phyloP scores from a whole-genome alignment of 2,113 vertebrate genomes.

The Tauraco erythrolophus region DNA sequence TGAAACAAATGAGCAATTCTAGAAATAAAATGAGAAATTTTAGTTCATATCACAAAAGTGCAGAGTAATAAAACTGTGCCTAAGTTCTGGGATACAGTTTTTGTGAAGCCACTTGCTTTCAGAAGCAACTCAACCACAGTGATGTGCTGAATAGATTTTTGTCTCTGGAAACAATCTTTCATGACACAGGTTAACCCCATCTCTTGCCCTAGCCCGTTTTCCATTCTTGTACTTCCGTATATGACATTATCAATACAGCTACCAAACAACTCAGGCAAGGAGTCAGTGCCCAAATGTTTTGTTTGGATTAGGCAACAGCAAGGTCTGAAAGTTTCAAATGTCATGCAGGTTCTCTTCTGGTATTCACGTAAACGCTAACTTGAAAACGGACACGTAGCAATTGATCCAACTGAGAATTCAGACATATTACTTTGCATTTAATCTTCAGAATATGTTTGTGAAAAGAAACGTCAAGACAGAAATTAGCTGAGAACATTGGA shows the following conservation, averaged over 20 bases:
- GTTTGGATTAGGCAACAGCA: background rate
- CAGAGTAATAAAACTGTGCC: background rate
- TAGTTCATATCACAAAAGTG: background rate
- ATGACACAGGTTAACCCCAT: background rate
- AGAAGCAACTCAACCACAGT: background rate
- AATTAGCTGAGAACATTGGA: background rate
- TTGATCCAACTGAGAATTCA: background rate
- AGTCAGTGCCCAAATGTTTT: background rate
- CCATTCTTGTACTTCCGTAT: accelerated
- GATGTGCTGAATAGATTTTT: background rate
- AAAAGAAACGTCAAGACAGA: background rate
- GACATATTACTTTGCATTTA: background rate
- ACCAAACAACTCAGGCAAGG: background rate
- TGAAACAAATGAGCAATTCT: background rate
- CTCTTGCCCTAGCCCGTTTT: background rate
- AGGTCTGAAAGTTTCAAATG: background rate
- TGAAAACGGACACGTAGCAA: background rate
- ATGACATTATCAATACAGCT: background rate
- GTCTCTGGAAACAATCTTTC: background rate
- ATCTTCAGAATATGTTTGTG: background rate
- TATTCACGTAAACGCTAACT: background rate
- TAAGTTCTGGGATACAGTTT: background rate
- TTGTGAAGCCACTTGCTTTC: background rate
- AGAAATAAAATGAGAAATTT: background rate
- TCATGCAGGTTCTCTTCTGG: background rate